Evolutionary conservation across 2,113 vertebrate species (phyloP).

Genomic region (Toxotes chatareus): DNA sequence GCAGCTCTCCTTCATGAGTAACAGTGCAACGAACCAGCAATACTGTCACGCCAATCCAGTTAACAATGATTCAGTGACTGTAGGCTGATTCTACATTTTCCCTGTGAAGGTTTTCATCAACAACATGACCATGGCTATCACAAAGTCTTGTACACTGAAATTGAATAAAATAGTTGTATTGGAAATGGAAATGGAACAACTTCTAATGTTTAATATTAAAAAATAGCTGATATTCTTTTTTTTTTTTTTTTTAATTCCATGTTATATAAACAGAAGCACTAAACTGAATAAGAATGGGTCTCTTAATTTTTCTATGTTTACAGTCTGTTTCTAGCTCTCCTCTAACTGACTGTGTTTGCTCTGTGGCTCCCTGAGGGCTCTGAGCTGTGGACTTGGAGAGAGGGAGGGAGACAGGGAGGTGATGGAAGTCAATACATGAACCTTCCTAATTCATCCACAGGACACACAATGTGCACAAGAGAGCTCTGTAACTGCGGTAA

Average conservation of each 20-base stretch:
- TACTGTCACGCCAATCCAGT: constrained; percentile 14
- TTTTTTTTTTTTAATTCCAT: background rate
- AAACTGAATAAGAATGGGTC: background rate
- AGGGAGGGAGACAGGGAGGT: background rate
- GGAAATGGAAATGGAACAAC: background rate
- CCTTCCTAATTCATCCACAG: constrained; percentile 10
- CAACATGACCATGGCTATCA: background rate
- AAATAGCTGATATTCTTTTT: background rate
- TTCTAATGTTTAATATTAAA: background rate
- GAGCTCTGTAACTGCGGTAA: constrained; percentile 6
- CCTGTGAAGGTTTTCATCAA: background rate
- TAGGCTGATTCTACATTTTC: background rate
- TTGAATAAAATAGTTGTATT: too few species aligned
- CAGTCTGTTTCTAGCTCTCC: constrained; percentile 3
- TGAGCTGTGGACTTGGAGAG: constrained; percentile 10
- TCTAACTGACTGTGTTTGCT: constrained; percentile 35
- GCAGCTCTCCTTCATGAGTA: too few species aligned
- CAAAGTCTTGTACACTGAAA: background rate
- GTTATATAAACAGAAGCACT: background rate
- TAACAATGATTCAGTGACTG: constrained; percentile 16
- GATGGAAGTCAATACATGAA: constrained; percentile 54
- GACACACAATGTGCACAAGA: constrained; percentile 1
- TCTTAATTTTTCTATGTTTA: background rate
- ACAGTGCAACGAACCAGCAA: background rate
- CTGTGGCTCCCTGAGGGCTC: constrained; percentile 18